These are phyloP conservation scores for Stenurella melanura DNA, from an alignment of 2,888 invertebrate species.

Conservation along the genomic window DNA sequence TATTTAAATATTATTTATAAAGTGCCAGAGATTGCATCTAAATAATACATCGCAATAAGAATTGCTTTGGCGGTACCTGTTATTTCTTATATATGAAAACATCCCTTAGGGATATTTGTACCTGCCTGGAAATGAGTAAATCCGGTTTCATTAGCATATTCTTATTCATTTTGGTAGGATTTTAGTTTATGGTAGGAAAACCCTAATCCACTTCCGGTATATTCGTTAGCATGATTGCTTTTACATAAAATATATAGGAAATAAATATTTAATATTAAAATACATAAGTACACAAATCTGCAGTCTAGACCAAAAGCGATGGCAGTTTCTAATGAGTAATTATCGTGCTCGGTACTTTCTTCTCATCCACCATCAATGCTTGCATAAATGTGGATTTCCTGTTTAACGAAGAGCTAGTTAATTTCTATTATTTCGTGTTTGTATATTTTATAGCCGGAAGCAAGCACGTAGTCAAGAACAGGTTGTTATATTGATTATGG, in stretches of 20 bases:
- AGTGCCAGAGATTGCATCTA: too few species aligned
- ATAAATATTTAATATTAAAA: background rate
- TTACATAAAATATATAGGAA: background rate
- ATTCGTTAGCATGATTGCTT: background rate
- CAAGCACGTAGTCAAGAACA: conserved; percentile 3
- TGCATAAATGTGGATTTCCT: background rate
- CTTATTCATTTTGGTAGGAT: background rate
- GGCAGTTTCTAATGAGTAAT: background rate
- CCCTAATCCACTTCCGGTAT: background rate
- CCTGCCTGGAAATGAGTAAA: too few species aligned
- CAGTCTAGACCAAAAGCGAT: background rate
- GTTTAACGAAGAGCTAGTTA: background rate
- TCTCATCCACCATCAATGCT: background rate
- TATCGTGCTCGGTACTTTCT: background rate
- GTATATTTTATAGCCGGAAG: conserved; percentile 2
- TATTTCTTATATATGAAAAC: too few species aligned
- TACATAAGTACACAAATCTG: background rate
- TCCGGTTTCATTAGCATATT: background rate
- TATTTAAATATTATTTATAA: too few species aligned
- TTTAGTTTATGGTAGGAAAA: background rate
- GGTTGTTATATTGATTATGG: background rate
- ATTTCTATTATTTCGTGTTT: background rate
- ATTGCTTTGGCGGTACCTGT: too few species aligned
- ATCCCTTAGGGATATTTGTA: too few species aligned
- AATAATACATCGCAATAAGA: too few species aligned